Evolutionary conservation across 2,888 invertebrate genomes (phyloP), one percentile per base, ranked within the genome.

Genomic region (Oscheius sp.): DNA sequence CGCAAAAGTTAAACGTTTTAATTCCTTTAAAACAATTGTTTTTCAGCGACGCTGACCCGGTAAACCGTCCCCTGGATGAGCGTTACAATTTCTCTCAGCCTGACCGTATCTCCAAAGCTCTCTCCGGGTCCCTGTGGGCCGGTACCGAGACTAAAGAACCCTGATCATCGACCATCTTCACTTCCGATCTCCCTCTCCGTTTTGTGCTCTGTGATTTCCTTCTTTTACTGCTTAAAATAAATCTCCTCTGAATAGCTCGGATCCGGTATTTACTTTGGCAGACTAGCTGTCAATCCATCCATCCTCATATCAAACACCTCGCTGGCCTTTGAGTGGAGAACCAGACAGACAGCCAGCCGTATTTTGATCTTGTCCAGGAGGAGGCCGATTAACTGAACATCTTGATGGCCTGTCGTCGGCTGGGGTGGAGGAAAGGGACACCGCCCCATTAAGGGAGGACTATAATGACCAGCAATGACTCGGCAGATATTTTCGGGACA

Each of bases 21-120:
- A 16, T 18, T 49, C 49, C 16, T n/a, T 5, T n/a, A 45, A 56
- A 7, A 5, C n/a, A 7, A 45, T 25, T 27, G 16, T n/a, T 35
- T 78, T 81, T 59, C 77, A 81, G 81, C 77, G 75, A 77, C 73
- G 68, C 74, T 79, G 77, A 79, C 59, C 76, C 81, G 73, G 70
- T 81, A 74, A 76, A 73, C 29, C 76, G 74, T 61, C 29, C 81
- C 27, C 68, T 81, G 21, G 66, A 72, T 55, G 78, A 81, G 52
- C 78, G 81, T 53, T 81, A 77, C 74, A 76, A 81, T 72, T 81
- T 81, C 55, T 43, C 74, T 45, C 77, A 74, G 45, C 78, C 78
- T 72, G 81, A 81, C 71, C 78, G 81, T 16, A 81, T 78, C 55
- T 61, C 73, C n/a, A 63, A 77, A n/a, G 81, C 81, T 73, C 75